Evolutionary conservation across 1,140 invertebrate genomes (phyloP), one percentile per base, ranked within the genome.

Genomic region (Papilio helenus): DNA sequence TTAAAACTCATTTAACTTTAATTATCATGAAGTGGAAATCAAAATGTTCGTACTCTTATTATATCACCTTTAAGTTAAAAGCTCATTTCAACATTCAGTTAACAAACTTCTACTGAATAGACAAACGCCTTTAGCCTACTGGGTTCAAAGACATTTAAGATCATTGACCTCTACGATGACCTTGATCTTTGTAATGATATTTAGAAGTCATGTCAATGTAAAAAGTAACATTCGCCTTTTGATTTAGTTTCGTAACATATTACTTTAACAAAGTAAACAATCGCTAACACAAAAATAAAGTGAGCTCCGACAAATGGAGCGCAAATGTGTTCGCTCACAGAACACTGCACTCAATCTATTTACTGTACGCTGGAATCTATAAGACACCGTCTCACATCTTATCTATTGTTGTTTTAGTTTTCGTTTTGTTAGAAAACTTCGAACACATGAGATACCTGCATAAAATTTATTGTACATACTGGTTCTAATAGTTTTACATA

Each of bases 271-370:
- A 44, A 46, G 72, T 74, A 74, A 74, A 74, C 39, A 74, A 74
- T 74, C 20, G 72, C 42, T 49, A 46, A 51, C 72, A 12, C 42
- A 49, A 74, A 74, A 74, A 74, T 74, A 74, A 74, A 74, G 72
- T 74, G 42, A 74, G 72, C 72, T 74, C 72, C 42, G 72, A 49
- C 39, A 74, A 74, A 74, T 74, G 72, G 72, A 74, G 72, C 72
- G 72, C 39, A 74, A 74, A 74, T 74, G 72, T 74, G 72, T 74
- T 74, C 72, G 72, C 72, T 74, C 72, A 49, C 72, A 74, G 72
- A 74, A 74, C 72, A 74, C 42, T 74, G 72, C 72, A 74, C 72
- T 74, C 72, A 74, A 74, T 74, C 72, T 74, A 74, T 74, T 74
- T 74, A 74, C 72, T 46, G 42, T 49, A 74, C 44, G 23, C 72